These are phyloP conservation scores for Zoanthus solanderi DNA, from an alignment of 92 coral and sea anemone species.

Conservation along the genomic window DNA sequence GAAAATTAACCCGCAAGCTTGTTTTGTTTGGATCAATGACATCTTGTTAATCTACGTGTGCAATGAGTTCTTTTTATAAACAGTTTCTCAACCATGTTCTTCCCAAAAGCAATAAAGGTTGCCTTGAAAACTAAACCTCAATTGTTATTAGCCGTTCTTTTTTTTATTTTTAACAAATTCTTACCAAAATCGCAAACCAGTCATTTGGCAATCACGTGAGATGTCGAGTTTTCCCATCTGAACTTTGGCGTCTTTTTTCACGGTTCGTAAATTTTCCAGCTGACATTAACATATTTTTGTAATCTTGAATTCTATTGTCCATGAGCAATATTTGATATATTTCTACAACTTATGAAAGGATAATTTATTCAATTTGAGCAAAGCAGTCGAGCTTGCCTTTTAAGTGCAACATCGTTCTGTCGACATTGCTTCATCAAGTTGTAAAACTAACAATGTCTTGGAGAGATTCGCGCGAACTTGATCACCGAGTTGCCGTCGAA, in stretches of 20 bases:
- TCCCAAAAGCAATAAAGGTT: too few relatives aligned
- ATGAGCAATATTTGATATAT: background rate
- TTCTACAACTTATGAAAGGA: background rate
- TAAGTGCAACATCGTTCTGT: background rate
- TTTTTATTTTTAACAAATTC: too few relatives aligned
- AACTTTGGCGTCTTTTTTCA: slow-evolving; percentile 5
- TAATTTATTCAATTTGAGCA: background rate
- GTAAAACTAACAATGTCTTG: slow-evolving; percentile 11
- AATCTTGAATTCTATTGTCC: background rate
- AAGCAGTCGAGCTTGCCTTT: background rate
- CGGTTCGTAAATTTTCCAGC: background rate
- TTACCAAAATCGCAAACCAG: too few relatives aligned
- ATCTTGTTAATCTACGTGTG: too few relatives aligned
- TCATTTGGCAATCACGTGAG: too few relatives aligned
- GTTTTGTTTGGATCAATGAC: too few relatives aligned
- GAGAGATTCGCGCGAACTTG: slow-evolving; percentile 18
- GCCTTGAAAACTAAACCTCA: too few relatives aligned
- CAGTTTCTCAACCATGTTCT: too few relatives aligned
- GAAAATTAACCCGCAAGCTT: too few relatives aligned
- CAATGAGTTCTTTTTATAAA: too few relatives aligned
- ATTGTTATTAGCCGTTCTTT: too few relatives aligned
- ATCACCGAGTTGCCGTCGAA: slow-evolving; percentile 23
- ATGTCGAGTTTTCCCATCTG: too few relatives aligned
- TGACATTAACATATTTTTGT: background rate
- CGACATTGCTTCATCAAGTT: background rate